Evolutionary conservation across 1,140 invertebrate species (phyloP).

Genomic region (Orchesella cincta): DNA sequence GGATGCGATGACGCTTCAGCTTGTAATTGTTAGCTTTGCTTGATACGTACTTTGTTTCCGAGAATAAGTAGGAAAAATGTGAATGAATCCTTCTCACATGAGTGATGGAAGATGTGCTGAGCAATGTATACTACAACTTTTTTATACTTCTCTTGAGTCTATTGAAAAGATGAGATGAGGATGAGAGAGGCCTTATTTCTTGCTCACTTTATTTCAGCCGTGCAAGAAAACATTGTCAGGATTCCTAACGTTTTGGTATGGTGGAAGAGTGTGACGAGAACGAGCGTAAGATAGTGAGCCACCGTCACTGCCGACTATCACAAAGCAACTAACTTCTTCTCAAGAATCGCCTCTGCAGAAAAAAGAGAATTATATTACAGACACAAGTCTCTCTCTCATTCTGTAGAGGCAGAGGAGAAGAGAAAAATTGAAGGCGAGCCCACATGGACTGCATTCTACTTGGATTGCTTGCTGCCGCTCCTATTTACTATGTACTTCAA

Average conservation of each 20-base stretch:
- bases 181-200: too few species aligned
- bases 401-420: background rate
- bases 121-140: too few species aligned
- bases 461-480: background rate
- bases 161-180: too few species aligned
- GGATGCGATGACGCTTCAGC: background rate
- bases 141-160: too few species aligned
- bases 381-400: background rate
- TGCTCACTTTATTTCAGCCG: too few species aligned
- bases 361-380: slow-evolving; percentile 10
- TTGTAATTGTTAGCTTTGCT: too few species aligned
- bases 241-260: too few species aligned
- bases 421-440: background rate
- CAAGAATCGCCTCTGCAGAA: slow-evolving; percentile 3
- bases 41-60: background rate
- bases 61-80: background rate
- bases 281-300: too few species aligned
- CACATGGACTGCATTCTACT: background rate
- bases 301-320: slow-evolving; percentile 3
- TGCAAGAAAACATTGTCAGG: too few species aligned
- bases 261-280: too few species aligned
- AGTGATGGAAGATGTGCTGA: too few species aligned
- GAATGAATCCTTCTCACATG: too few species aligned
- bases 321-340: background rate
- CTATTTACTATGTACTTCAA: background rate